Evolutionary conservation across 2,888 invertebrate species (phyloP), one percentile per base, ranked within the genome.

Genomic region (Notocelia uddmanniana): DNA sequence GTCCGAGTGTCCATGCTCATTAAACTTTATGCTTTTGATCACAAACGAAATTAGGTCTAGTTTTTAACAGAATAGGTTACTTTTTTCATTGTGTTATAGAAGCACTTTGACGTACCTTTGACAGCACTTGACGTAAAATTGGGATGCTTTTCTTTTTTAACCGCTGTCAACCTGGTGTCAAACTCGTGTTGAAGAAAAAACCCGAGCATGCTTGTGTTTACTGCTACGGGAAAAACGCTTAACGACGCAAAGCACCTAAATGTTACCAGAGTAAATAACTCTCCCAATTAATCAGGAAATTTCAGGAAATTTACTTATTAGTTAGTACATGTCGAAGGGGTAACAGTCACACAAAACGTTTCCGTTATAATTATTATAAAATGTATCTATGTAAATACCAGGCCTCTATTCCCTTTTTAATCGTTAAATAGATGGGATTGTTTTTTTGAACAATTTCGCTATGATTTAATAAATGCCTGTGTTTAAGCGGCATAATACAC

Each of bases 181-280:
- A 6, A 0, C n/a, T 19, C 9, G 9, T 23, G 41, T 9, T 48
- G 18, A 18, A 55, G 15, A 8, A 6, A 48, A 45, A 2, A 19
- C 0, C 2, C 3, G 13, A 23, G 0, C 26, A 48, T 1, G 41
- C 26, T 19, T 26, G 8, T 1, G 13, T 37, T 64, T 37, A 11
- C 0, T 9, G 6, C 0, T 2, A n/a, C 5, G 3, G 11, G 9
- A 23, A 69, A 57, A 57, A 57, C 57, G 57, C 18, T 57, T 57
- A 6, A 1, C 0, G 3, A 0, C 2, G n/a, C n/a, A n/a, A 9
- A 11, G 19, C 13, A 52, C 1, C 0, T 31, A 2, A 37, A 34
- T 69, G 26, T 55, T 69, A 57, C 69, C 63, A 63, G 55, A 1
- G 2, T 48, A 18, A 69, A 57, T 3, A 18, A 21, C 13, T 21